Conservation (phyloP, 1,140 invertebrate genomes). For the Brachionus koreanus region DNA sequence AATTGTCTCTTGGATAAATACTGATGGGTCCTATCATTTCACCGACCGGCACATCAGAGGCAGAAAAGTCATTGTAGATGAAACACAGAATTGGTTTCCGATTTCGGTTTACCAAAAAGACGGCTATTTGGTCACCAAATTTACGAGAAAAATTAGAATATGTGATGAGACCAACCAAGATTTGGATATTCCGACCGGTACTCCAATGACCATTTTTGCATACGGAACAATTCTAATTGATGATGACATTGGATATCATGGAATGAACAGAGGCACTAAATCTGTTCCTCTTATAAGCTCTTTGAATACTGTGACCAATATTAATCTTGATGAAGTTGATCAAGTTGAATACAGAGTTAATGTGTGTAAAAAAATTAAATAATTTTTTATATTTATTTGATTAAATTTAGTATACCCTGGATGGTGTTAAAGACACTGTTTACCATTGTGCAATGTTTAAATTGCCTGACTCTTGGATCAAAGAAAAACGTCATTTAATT, state of each 20-base stretch:
- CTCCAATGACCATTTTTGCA: not conserved
- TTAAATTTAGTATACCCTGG: not conserved
- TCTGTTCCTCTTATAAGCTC: not conserved
- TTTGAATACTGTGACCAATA: not conserved
- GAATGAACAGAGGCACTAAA: not conserved
- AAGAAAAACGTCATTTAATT: slow-evolving; percentile 35
- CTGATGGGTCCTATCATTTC: not conserved
- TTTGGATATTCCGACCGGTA: not conserved
- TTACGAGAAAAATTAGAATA: slow-evolving; percentile 29
- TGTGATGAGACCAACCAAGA: slow-evolving; percentile 21
- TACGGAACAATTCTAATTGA: not conserved
- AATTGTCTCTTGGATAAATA: slow-evolving; percentile 41
- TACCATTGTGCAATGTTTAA: slow-evolving; percentile 37
- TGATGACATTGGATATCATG: slow-evolving; percentile 37
- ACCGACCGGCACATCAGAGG: slow-evolving; percentile 15
- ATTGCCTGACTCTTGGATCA: slow-evolving; percentile 9
- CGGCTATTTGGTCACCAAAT: slow-evolving; percentile 17
- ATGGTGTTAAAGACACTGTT: not conserved
- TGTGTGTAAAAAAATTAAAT: not conserved
- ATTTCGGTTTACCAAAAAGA: not conserved
- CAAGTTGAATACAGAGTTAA: slow-evolving; percentile 12
- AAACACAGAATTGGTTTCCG: slow-evolving; percentile 31
- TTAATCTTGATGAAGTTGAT: slow-evolving; percentile 32
- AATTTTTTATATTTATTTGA: not conserved
- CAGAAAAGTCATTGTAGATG: not conserved